Conservation (phyloP, 2,888 invertebrate genomes). For the Boloria euphrosyne region DNA sequence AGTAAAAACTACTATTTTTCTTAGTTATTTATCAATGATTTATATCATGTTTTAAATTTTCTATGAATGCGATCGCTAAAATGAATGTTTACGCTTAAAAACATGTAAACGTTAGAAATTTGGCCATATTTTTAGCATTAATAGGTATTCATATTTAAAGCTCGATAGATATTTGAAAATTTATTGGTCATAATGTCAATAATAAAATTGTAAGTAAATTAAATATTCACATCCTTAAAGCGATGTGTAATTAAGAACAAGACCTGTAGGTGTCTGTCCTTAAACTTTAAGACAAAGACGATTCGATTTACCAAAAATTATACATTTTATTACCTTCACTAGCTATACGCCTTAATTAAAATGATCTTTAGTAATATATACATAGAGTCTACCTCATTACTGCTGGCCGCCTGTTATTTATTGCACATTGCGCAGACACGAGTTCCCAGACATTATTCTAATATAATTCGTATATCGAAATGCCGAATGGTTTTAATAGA, state of each 20-base stretch:
- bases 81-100: background rate
- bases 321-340: conserved; percentile 52
- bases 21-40: conserved; percentile 4
- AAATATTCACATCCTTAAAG: conserved; percentile 4
- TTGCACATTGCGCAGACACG: conserved; percentile 71
- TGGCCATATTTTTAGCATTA: too few species aligned
- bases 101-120: background rate
- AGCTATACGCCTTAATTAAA: conserved; percentile 16
- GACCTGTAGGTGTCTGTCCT: conserved; percentile 51
- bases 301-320: conserved; percentile 60
- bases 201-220: background rate
- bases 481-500: conserved; percentile 77
- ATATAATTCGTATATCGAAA: conserved; percentile 73
- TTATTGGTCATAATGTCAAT: background rate
- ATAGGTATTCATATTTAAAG: too few species aligned
- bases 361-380: conserved; percentile 44
- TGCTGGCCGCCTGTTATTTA: conserved; percentile 61
- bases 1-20: background rate
- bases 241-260: conserved; percentile 29
- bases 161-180: background rate
- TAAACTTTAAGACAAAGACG: conserved; percentile 63
- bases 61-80: background rate
- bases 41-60: background rate
- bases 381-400: conserved; percentile 48
- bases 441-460: conserved; percentile 74